Conservation (phyloP, 2,888 invertebrate genomes). For the Perithous albicinctus region DNA sequence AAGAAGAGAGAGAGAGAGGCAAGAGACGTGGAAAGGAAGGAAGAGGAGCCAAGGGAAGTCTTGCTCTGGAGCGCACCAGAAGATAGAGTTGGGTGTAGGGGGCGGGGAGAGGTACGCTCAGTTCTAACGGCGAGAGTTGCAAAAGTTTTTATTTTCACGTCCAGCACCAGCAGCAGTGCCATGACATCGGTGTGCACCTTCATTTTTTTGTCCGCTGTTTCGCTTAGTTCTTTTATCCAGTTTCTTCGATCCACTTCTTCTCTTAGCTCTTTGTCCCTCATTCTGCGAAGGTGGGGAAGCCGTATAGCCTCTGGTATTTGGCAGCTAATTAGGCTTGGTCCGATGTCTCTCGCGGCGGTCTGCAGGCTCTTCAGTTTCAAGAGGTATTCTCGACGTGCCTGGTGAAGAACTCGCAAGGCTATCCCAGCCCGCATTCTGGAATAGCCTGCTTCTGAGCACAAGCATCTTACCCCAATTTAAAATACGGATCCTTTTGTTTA, state of each 20-base stretch:
- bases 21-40: conserved; percentile 16
- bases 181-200: conserved; percentile 50
- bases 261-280: conserved; percentile 17
- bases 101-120: conserved; percentile 43
- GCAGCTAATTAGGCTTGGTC: conserved; percentile 76
- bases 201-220: conserved; percentile 26
- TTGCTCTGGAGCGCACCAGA: conserved; percentile 10
- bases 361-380: conserved; percentile 73
- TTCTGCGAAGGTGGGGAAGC: background rate
- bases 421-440: conserved; percentile 3
- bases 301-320: conserved; percentile 31
- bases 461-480: background rate
- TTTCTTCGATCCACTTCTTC: conserved; percentile 37
- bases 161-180: conserved; percentile 32
- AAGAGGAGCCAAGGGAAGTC: conserved; percentile 28
- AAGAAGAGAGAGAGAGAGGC: conserved; percentile 29
- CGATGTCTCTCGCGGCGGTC: conserved; percentile 36
- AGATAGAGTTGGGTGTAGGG: conserved; percentile 53
- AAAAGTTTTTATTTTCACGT: conserved; percentile 61
- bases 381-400: conserved; percentile 71
- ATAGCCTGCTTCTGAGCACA: background rate
- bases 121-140: conserved; percentile 52
- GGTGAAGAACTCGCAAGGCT: conserved; percentile 58
- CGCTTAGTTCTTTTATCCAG: conserved; percentile 4
- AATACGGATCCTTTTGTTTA: background rate